Conservation (phyloP, 37 sponge, comb jelly and placozoan species). For the Spongilla lacustris region DNA sequence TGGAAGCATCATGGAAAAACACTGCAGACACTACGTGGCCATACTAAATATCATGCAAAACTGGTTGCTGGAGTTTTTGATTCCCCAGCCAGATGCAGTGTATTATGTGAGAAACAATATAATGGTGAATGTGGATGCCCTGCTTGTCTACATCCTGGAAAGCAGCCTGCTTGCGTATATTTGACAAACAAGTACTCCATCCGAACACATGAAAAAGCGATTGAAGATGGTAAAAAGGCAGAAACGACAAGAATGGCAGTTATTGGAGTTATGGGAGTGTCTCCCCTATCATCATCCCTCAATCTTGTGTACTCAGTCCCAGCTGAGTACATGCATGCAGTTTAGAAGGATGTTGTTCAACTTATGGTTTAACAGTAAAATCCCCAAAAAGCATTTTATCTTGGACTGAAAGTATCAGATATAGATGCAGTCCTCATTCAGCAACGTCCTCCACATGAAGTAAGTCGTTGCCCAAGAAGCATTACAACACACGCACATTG, state of each 20-base stretch:
- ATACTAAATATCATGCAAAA: not conserved
- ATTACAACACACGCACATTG: not conserved
- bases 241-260: not conserved
- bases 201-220: not conserved
- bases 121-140: constrained; percentile 55
- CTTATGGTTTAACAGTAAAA: constrained; percentile 26
- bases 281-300: not conserved
- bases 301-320: constrained; percentile 17
- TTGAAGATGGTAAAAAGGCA: not conserved
- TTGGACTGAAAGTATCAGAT: constrained; percentile 10
- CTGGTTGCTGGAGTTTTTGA: constrained; percentile 22
- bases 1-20: not conserved
- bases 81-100: constrained; percentile 30
- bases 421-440: not conserved
- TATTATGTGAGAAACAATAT: constrained; percentile 13
- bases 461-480: not conserved
- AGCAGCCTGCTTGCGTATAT: not conserved
- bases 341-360: not conserved
- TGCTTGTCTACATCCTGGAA: constrained; percentile 48
- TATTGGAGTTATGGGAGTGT: constrained; percentile 13
- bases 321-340: constrained; percentile 40
- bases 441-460: constrained; percentile 14
- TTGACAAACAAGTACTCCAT: not conserved
- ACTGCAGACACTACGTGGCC: not conserved
- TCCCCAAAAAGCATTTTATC: constrained; percentile 21